These are phyloP conservation scores for Ceratitis capitata DNA, from an alignment of 1,140 invertebrate genomes.

Conservation along the genomic window DNA sequence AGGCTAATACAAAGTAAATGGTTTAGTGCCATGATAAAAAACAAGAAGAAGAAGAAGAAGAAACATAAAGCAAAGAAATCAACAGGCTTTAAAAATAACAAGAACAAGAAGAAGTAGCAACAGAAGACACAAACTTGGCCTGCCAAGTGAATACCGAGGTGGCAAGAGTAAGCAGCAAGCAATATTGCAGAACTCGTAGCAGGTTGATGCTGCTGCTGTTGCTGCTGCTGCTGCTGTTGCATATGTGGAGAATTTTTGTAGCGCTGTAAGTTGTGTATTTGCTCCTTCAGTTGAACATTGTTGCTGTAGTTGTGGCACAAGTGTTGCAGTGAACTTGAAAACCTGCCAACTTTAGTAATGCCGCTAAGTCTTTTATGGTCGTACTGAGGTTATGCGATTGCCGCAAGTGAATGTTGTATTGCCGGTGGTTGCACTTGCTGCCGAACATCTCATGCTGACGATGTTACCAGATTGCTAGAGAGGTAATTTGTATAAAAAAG, in stretches of 20 bases:
- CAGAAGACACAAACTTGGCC: neutral
- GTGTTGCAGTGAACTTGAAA: slow-evolving; percentile 35
- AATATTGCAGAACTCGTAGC: neutral
- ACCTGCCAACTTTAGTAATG: slow-evolving; percentile 35
- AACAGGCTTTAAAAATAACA: no score
- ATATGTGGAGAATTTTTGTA: no score
- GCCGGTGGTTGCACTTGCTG: neutral
- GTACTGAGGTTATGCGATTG: slow-evolving; percentile 22
- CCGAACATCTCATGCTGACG: no score
- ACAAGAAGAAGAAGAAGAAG: neutral
- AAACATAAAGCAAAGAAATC: no score
- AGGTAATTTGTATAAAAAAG: no score
- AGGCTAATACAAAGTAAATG: neutral
- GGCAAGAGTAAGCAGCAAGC: neutral
- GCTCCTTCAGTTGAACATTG: neutral
- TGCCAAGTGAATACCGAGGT: neutral
- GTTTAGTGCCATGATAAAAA: neutral
- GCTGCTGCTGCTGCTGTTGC: neutral
- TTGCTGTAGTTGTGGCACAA: slow-evolving; percentile 25
- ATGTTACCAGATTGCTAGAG: neutral
- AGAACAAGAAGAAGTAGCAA: neutral
- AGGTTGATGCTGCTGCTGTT: neutral
- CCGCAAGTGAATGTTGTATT: neutral
- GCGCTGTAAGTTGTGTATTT: neutral
- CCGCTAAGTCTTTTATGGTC: slow-evolving; percentile 30